A percentile compares a stretch with the other conserved stretches of the same genome.
Evolutionary conservation across 64 coral and sea anemone species (phyloP).

Genomic region (Montipora efflorescens): DNA sequence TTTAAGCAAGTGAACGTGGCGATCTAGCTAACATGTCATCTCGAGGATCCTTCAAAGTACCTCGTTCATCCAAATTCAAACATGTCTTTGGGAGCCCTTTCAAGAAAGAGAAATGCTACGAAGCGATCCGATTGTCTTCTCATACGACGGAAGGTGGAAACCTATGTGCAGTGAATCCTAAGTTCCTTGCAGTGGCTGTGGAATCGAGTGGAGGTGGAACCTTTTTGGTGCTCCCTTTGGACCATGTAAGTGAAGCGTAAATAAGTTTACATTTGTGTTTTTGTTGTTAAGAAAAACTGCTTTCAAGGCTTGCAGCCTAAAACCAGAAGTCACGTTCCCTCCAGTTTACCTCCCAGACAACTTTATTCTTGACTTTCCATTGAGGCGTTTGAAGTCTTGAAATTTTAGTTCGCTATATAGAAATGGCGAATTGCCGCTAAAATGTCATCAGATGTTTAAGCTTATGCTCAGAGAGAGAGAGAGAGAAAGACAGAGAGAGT

Average conservation of each 20-base stretch:
- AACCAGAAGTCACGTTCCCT: background rate
- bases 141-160: constrained; percentile 90
- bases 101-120: constrained; percentile 95
- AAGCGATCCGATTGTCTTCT: constrained; percentile 86
- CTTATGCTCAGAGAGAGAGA: no score
- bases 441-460: no score
- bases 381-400: background rate
- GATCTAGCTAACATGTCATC: constrained; percentile 72
- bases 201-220: constrained; percentile 89
- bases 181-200: constrained; percentile 95
- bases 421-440: background rate
- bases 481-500: no score
- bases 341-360: constrained; percentile 16
- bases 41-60: constrained; percentile 78
- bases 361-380: background rate
- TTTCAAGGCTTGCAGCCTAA: background rate
- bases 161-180: constrained; percentile 98
- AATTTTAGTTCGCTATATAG: background rate
- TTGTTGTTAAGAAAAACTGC: background rate
- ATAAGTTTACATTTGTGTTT: background rate
- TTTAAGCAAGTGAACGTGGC: background rate
- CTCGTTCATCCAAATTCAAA: constrained; percentile 87
- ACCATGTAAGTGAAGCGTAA: constrained; percentile 56
- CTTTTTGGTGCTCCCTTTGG: constrained; percentile 88
- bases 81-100: constrained; percentile 93